Base-by-base conservation (phyloP, 2,888 invertebrate species). In the Diploptera punctata region DNA sequence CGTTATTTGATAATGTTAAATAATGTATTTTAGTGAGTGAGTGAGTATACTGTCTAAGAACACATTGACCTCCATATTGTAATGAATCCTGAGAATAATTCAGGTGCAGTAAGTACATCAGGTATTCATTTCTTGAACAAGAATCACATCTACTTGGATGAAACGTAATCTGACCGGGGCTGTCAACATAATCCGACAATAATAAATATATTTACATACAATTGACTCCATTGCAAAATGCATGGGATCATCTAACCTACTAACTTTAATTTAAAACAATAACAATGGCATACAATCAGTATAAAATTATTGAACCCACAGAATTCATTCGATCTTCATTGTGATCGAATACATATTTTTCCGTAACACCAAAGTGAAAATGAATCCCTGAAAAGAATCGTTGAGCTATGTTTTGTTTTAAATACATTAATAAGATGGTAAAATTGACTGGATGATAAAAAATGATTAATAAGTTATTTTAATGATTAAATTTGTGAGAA, bases 321-420 rank as follows among this genome's bases (percentile, higher is more conserved):
- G 5, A 57, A 33, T 24, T 57, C 16, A 29, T n/a, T 31, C 57
- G 26, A 57, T 57, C 57, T 4, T 2, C 26, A 19, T 24, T n/a
- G 9, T 29, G 57, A 57, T 57, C 29, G 29, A n/a, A 24, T 13
- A 24, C 9, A n/a, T 33, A 10, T 33, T 29, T 57, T 24, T 29
- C 57, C 29, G 29, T 13, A n/a, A 29, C 29, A 57, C 71, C 71
- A 18, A 54, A 54, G 31, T 62, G 31, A 52, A 62, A 60, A 5
- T n/a, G n/a, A 33, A 70, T 65, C 71, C 71, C 71, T 52, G 71
- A 71, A 71, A 54, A 71, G 67, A 61, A 44, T 38, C 54, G 70
- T 67, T 71, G 71, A 71, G 71, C 70, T 61, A 43, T 29, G 33
- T 57, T 69, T 13, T 38, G 5, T 47, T 47, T 47, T 52, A 18